These are phyloP conservation scores for Merodon equestris DNA, from an alignment of 2,888 invertebrate genomes.

Conservation along the genomic window DNA sequence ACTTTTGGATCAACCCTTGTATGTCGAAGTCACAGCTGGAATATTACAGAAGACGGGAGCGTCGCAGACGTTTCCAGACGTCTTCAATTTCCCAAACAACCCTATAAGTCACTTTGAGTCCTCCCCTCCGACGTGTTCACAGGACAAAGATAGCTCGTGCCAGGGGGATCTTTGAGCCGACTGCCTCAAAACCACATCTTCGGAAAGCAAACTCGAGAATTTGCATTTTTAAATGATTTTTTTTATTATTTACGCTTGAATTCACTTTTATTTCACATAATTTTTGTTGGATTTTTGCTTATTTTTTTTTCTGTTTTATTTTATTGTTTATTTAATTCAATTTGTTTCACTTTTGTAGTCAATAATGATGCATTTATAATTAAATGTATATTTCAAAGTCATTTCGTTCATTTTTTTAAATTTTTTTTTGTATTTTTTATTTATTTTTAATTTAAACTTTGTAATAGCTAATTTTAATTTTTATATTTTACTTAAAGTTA, in stretches of 20 bases:
- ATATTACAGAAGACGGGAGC: too few relatives aligned
- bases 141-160: too few relatives aligned
- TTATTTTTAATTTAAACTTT: constrained; percentile 64
- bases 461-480: constrained; percentile 59
- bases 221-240: constrained; percentile 63
- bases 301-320: constrained; percentile 40
- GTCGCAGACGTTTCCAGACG: too few relatives aligned
- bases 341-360: constrained; percentile 40
- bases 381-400: constrained; percentile 58
- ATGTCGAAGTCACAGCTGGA: too few relatives aligned
- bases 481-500: constrained; percentile 53
- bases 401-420: constrained; percentile 20
- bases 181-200: too few relatives aligned
- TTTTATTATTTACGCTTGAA: constrained; percentile 68
- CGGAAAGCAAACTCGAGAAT: constrained; percentile 15
- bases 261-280: constrained; percentile 62
- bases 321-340: background rate
- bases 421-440: too few relatives aligned
- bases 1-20: too few relatives aligned
- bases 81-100: too few relatives aligned
- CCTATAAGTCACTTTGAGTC: too few relatives aligned
- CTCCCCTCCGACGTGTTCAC: too few relatives aligned
- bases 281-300: constrained; percentile 49
- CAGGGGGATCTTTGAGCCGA: too few relatives aligned
- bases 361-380: constrained; percentile 62